Evolutionary conservation across 2,113 vertebrate species (phyloP), one percentile per base, ranked within the genome.

Genomic region (Datnioides undecimradiatus): DNA sequence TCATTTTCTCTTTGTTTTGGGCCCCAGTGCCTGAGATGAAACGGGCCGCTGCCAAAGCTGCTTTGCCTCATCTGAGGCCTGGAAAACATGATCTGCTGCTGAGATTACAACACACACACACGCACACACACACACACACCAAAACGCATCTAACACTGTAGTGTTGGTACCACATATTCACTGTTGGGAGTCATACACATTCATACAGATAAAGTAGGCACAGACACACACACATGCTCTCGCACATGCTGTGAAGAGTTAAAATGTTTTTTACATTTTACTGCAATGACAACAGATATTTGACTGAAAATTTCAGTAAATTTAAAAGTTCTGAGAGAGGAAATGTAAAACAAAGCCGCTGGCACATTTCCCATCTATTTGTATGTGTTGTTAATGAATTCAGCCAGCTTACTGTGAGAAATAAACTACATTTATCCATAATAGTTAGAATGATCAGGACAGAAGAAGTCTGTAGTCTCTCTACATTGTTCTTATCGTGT

Each of bases 1-100:
- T 95, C 93, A 94, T 94, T 93, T 95, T 95, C 93, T 95, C 95
- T 95, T 94, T 95, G 94, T 95, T 95, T 95, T 95, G 94, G 95
- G 93, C 93, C 93, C 95, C 90, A 91, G 95, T 94, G 94, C 93
- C 93, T 81, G 90, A 94, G 94, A 95, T 95, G 95, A 95, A 95
- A 95, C 93, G 85, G 89, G 79, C 85, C 71, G 89, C 93, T 95
- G 94, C 93, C 93, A 94, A 92, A 90, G 91, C 92, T 94, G 93
- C 94, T 95, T 95, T 95, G 93, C 94, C 93, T 94, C 93, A 95
- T 95, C 94, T 95, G 93, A 95, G 93, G 87, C 87, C 91, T 93
- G 91, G 92, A 95, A 95, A 95, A 95, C 93, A 94, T 94, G 93
- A 95, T 95, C 94, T 94, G 92, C 94, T 93, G 92, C 92, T 92